These are phyloP conservation scores for Strigamia transsilvanica DNA, from an alignment of 2,888 invertebrate species.

Conservation along the genomic window DNA sequence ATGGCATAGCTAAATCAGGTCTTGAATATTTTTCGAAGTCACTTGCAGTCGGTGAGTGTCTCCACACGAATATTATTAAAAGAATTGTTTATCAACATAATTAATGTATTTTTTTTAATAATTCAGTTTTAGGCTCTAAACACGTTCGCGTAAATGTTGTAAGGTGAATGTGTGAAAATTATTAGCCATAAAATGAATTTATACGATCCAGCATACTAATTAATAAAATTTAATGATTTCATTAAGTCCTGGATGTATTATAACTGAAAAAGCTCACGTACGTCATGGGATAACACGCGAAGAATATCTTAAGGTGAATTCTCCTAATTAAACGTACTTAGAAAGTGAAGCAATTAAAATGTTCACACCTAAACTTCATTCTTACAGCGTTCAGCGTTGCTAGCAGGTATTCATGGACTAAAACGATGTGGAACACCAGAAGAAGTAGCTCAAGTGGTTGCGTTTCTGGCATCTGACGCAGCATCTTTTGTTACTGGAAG, in stretches of 20 bases:
- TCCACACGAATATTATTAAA: neutral
- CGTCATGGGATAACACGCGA: neutral
- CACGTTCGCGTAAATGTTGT: slow-evolving; percentile 27
- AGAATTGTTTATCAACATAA: neutral
- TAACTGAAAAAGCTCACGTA: neutral
- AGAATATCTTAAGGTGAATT: neutral
- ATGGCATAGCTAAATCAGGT: neutral
- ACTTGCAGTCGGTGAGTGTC: neutral
- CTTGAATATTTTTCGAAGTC: neutral
- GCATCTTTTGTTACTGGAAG: slow-evolving; percentile 46
- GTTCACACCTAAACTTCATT: neutral
- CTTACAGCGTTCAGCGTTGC: neutral
- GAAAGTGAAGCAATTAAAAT: neutral
- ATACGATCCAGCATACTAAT: slow-evolving; percentile 17
- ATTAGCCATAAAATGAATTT: slow-evolving; percentile 34
- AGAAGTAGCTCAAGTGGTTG: slow-evolving; percentile 35
- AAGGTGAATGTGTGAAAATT: slow-evolving; percentile 33
- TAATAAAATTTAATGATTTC: slow-evolving; percentile 45
- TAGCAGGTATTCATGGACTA: neutral
- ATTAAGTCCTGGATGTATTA: slow-evolving; percentile 2
- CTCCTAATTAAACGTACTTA: neutral
- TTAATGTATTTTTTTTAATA: neutral
- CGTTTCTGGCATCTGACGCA: slow-evolving; percentile 35
- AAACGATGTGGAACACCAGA: neutral
- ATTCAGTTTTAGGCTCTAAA: slow-evolving; percentile 10